Evolutionary conservation across 2,888 invertebrate species (phyloP), one percentile per base, ranked within the genome.

Genomic region (Xanthia icteritia): DNA sequence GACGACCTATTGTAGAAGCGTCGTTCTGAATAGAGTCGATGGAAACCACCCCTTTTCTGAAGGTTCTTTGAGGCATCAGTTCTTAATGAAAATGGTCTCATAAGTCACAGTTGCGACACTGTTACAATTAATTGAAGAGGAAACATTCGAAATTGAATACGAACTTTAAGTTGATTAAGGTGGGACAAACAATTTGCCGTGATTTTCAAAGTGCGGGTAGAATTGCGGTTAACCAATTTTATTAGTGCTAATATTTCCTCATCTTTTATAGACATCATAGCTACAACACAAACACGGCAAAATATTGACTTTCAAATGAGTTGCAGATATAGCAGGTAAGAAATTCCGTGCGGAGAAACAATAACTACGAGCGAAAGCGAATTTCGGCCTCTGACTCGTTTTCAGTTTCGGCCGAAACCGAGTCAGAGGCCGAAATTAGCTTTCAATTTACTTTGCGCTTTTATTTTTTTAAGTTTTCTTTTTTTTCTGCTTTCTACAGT

Each of bases 401-500:
- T 79, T 27, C 27, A 20, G 79, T 79, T 72, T 58, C 48, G 48
- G 58, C 77, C 15, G 56, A 48, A 15, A 42, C 15, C 42, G 17
- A 48, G 17, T 48, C 48, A 17, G 15, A 48, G 48, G 17, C 48
- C 48, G 48, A 48, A 48, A 48, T 48, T 48, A 5, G 17, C 5
- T 48, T 17, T 17, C 17, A 27, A 13, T 48, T 60, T 56, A 31
- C 51, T 45, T 51, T 23, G 23, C 48, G 1, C 5, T 48, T 48
- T 48, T 1, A 39, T 9, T 56, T 51, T 48, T 42, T 58, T 45
- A 27, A 17, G 20, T 48, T 56, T 23, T 17, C 42, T 51, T 36
- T 11, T n/a, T 23, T 54, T 27, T 31, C 15, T 54, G 31, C 1
- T 45, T 48, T 20, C 51, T 23, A 51, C 51, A 51, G 20, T 51